phyloP scores from a whole-genome alignment of 2,797 vertebrate species.

The Cichlasoma orientale region DNA sequence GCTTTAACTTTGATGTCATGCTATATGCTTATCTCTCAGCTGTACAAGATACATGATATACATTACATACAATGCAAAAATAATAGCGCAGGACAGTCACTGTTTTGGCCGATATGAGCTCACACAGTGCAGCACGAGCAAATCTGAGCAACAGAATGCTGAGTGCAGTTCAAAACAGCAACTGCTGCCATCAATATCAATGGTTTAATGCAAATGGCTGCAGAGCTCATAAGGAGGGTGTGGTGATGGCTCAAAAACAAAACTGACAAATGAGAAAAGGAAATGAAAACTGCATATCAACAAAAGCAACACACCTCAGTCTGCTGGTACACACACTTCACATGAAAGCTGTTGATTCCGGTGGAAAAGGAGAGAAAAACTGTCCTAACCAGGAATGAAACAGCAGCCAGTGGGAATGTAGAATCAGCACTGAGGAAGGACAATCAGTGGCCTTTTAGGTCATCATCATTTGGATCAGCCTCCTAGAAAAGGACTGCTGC shows the following conservation, averaged over 20 bases:
- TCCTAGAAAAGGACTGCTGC: neutral
- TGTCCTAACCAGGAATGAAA: constrained; percentile 60
- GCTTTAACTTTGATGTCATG: neutral
- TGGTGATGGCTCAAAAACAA: constrained; percentile 47
- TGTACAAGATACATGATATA: neutral
- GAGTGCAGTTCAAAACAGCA: no score
- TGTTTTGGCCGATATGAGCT: neutral
- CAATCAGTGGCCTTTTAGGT: constrained; percentile 40
- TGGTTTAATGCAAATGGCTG: constrained; percentile 33
- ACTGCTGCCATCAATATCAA: no score
- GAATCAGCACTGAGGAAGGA: constrained; percentile 43
- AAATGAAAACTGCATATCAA: neutral
- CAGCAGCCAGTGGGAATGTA: constrained; percentile 60
- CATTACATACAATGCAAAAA: no score
- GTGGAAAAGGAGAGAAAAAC: constrained; percentile 5
- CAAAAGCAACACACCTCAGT: constrained; percentile 28
- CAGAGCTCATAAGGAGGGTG: constrained; percentile 23
- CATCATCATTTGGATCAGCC: neutral
- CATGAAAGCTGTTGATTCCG: constrained; percentile 24
- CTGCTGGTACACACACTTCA: constrained; percentile 33
- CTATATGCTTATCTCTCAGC: neutral
- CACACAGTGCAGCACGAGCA: neutral
- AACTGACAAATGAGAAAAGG: constrained; percentile 78
- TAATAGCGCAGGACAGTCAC: neutral
- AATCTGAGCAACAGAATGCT: neutral